A percentile compares a stretch with the other conserved stretches of the same genome.
Evolutionary conservation across 2,888 invertebrate species (phyloP).

Genomic region (Eurois occulta): DNA sequence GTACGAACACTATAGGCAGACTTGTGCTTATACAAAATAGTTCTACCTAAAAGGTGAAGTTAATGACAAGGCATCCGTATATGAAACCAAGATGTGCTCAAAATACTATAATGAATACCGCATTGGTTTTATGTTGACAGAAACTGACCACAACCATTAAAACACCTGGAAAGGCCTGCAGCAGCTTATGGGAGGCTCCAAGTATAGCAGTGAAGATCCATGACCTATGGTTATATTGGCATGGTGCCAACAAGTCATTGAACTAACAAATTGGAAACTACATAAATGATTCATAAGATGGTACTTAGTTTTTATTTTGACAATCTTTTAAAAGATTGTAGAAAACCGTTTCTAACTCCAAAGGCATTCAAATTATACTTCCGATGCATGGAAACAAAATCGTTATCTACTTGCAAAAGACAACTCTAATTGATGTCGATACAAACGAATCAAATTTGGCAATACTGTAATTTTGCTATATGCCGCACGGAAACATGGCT

Average conservation of each 20-base stretch:
- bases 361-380: background rate
- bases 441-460: background rate
- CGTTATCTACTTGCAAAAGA: background rate
- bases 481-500: background rate
- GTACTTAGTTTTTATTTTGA: no score
- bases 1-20: no score
- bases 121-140: conserved; percentile 18
- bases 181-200: conserved; percentile 28
- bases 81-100: background rate
- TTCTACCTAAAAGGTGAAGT: background rate
- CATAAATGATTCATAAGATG: background rate
- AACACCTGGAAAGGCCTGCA: conserved; percentile 5
- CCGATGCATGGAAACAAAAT: background rate
- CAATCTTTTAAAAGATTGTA: background rate
- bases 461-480: background rate
- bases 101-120: background rate
- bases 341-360: background rate
- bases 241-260: conserved; percentile 35
- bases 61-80: background rate
- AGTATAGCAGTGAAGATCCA: conserved; percentile 27
- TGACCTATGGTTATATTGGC: conserved; percentile 48
- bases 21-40: no score
- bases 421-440: background rate
- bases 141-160: conserved; percentile 34
- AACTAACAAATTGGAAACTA: conserved; percentile 22